Conservation (phyloP, 2,888 invertebrate species). For the Stenodema calcarata region DNA sequence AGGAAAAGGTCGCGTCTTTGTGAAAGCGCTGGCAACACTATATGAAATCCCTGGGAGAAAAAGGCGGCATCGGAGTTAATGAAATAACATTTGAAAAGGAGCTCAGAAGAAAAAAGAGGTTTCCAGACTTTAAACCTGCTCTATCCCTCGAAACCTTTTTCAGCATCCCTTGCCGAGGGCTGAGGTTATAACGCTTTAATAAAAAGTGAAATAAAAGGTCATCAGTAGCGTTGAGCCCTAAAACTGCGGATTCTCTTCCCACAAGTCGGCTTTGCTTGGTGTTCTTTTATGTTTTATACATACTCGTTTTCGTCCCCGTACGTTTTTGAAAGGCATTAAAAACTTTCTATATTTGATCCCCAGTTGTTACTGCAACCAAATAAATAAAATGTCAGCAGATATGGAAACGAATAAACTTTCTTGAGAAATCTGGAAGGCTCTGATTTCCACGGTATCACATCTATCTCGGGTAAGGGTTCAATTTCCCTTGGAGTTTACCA, state of each 20-base stretch:
- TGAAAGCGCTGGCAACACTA: neutral
- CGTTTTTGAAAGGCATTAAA: neutral
- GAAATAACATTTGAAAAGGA: constrained; percentile 24
- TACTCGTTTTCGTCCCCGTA: neutral
- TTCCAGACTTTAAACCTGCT: constrained; percentile 1
- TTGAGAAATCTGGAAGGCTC: neutral
- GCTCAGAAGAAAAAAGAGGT: neutral
- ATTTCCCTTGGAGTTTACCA: too few species aligned
- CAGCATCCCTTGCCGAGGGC: neutral
- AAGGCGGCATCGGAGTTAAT: constrained; percentile 1
- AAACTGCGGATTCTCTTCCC: neutral
- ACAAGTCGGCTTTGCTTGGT: neutral
- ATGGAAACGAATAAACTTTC: neutral
- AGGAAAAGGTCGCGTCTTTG: neutral
- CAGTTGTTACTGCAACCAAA: neutral
- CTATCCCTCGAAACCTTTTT: neutral
- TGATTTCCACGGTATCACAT: neutral
- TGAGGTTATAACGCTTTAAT: constrained; percentile 19
- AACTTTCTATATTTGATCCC: neutral
- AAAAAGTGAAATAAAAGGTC: constrained; percentile 23
- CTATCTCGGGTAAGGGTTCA: neutral
- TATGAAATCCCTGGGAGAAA: neutral
- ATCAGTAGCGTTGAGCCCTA: neutral
- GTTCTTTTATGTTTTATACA: neutral
- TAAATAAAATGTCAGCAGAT: neutral